Evolutionary conservation across 2,113 vertebrate genomes (phyloP).

Genomic region (Cyprinus carpio): DNA sequence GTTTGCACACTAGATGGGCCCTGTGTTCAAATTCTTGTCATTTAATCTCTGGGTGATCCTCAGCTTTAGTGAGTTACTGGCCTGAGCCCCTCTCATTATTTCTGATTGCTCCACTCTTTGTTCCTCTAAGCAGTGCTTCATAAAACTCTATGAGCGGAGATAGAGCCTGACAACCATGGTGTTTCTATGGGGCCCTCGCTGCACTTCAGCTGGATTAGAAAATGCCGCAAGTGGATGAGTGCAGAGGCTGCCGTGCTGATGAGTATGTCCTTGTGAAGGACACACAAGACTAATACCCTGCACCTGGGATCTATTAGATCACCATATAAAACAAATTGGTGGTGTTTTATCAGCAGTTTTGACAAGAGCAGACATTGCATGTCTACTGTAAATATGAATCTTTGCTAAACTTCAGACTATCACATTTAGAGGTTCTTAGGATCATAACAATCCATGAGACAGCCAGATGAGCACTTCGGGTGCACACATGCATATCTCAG

Average conservation of each 20-base stretch:
- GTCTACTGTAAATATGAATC: not conserved
- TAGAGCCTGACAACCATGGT: constrained; percentile 13
- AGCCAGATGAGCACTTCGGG: not conserved
- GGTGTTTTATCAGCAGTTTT: not conserved
- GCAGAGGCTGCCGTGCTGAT: not conserved
- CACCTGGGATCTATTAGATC: constrained; percentile 30
- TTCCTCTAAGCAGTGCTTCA: not conserved
- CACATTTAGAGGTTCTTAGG: not conserved
- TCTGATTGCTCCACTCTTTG: constrained; percentile 37
- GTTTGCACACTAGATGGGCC: not conserved
- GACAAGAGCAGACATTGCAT: not conserved
- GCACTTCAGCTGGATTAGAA: constrained; percentile 37
- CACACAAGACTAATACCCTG: not conserved
- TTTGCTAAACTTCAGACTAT: not conserved
- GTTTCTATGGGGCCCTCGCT: constrained; percentile 30
- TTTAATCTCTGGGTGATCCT: constrained; percentile 18
- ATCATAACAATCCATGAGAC: not conserved
- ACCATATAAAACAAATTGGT: not conserved
- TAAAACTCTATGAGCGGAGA: constrained; percentile 29
- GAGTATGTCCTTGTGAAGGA: constrained; percentile 13
- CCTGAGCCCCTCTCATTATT: constrained; percentile 28
- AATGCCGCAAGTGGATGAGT: not conserved
- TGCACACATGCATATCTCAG: not conserved
- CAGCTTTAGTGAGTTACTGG: constrained; percentile 10
- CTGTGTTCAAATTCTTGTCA: not conserved